These are phyloP conservation scores for Panthera tigris DNA, from an alignment of 2,113 vertebrate genomes.

Conservation along the genomic window DNA sequence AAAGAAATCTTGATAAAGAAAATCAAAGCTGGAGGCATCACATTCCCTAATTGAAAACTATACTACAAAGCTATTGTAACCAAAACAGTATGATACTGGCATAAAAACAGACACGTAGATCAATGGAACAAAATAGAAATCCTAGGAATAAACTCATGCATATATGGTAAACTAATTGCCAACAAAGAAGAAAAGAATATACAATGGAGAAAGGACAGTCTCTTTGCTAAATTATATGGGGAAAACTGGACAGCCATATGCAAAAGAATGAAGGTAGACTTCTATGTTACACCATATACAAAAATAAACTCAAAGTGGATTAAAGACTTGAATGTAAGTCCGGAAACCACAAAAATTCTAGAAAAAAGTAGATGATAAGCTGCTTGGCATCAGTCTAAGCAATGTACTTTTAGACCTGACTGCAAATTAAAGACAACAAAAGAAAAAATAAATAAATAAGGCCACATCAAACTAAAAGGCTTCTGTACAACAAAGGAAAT, in stretches of 20 bases:
- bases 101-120: background rate
- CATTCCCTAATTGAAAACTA: background rate
- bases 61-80: background rate
- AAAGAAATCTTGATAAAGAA: background rate
- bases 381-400: background rate
- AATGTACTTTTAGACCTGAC: background rate
- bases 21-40: background rate
- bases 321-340: background rate
- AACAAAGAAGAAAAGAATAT: background rate
- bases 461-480: background rate
- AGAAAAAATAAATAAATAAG: background rate
- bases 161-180: background rate
- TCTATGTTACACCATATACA: background rate
- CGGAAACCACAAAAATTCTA: background rate
- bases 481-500: background rate
- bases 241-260: background rate
- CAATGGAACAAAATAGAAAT: background rate
- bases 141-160: background rate
- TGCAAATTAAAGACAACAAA: background rate
- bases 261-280: background rate
- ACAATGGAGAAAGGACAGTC: background rate
- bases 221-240: background rate
- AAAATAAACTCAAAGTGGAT: background rate
- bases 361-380: background rate
- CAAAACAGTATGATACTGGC: background rate